phyloP scores from a whole-genome alignment of 1,140 invertebrate genomes.

The Hycleus cichorii region DNA sequence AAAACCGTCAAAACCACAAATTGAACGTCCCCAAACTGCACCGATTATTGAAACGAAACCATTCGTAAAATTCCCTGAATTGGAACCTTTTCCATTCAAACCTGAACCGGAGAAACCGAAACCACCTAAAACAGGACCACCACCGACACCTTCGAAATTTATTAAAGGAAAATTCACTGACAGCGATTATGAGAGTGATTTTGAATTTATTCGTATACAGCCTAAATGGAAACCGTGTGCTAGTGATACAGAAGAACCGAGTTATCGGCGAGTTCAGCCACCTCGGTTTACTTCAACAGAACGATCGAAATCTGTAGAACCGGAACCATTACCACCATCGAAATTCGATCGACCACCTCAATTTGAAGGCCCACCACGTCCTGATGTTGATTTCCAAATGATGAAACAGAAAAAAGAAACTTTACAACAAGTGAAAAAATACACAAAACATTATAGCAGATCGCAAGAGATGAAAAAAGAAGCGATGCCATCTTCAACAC shows the following conservation, averaged over 20 bases:
- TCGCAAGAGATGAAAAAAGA: conserved; percentile 21
- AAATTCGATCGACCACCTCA: conserved; percentile 49
- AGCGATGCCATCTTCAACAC: conserved; percentile 18
- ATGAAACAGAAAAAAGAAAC: conserved; percentile 29
- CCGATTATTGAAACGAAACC: conserved; percentile 30
- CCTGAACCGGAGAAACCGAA: conserved; percentile 40
- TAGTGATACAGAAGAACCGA: conserved; percentile 58
- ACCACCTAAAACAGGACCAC: conserved; percentile 41
- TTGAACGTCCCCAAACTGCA: conserved; percentile 15
- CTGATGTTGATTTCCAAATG: conserved; percentile 37
- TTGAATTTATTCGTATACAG: conserved; percentile 46
- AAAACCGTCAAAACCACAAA: conserved; percentile 29
- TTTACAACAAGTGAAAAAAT: conserved; percentile 33
- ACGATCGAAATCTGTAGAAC: conserved; percentile 49
- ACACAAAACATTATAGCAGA: conserved; percentile 25
- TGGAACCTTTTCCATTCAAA: conserved; percentile 49
- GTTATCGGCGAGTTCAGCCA: conserved; percentile 48
- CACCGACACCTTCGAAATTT: conserved; percentile 55
- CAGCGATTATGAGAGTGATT: conserved; percentile 68
- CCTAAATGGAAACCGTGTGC: conserved; percentile 57
- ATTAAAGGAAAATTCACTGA: conserved; percentile 52
- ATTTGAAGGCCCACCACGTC: conserved; percentile 46
- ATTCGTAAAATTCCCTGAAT: conserved; percentile 42
- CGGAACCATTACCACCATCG: conserved; percentile 51
- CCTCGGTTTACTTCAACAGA: conserved; percentile 39